phyloP scores from a whole-genome alignment of 2,888 invertebrate species.

The Ectropis crepuscularia region DNA sequence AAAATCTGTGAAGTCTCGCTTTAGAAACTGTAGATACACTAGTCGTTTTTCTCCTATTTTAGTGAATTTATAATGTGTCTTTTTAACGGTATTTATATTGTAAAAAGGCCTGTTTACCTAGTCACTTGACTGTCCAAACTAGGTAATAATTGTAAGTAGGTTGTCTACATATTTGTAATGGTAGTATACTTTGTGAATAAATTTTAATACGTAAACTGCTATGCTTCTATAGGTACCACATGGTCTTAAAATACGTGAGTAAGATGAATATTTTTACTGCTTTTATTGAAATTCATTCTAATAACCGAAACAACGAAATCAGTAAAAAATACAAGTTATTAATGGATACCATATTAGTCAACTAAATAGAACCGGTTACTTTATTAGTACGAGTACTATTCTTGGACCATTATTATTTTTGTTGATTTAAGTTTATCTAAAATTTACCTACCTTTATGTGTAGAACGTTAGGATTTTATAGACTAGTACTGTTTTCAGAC shows the following conservation, averaged over 20 bases:
- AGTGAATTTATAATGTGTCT: constrained; percentile 47
- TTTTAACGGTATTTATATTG: constrained; percentile 58
- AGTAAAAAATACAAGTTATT: too few species aligned
- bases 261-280: background rate
- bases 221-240: constrained; percentile 52
- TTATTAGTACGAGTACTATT: too few species aligned
- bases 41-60: constrained; percentile 27
- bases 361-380: too few species aligned
- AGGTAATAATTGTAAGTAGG: constrained; percentile 42
- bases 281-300: too few species aligned
- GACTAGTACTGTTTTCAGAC: too few species aligned
- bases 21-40: constrained; percentile 28
- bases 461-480: too few species aligned
- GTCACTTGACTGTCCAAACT: constrained; percentile 52
- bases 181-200: constrained; percentile 33
- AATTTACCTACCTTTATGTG: too few species aligned
- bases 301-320: too few species aligned
- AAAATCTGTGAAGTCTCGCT: background rate
- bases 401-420: too few species aligned
- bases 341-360: too few species aligned
- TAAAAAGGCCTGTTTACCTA: constrained; percentile 49
- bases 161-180: constrained; percentile 28
- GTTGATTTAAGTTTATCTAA: too few species aligned
- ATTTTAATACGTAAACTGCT: constrained; percentile 45
- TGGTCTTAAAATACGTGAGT: constrained; percentile 7